A percentile compares a stretch with the other conserved stretches of the same genome.
These are phyloP conservation scores for Brachionus calyciflorus DNA, from an alignment of 1,140 invertebrate genomes.

Conservation along the genomic window DNA sequence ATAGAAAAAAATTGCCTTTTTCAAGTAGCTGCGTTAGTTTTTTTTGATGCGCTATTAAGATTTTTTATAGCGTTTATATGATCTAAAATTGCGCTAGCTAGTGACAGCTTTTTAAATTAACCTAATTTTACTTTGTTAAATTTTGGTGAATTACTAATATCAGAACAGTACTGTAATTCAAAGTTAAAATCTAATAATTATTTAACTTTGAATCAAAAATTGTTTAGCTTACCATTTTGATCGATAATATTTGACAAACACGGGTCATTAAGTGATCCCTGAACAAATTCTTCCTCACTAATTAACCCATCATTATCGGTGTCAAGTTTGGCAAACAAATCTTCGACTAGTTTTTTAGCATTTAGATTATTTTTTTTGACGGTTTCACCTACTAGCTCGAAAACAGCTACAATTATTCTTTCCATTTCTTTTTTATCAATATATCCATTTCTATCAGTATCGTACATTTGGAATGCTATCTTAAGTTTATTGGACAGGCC, in stretches of 20 bases:
- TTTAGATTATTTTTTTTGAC: background rate
- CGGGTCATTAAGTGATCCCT: background rate
- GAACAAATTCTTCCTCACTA: constrained; percentile 22
- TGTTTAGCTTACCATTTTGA: background rate
- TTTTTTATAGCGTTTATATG: too few relatives aligned
- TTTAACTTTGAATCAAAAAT: too few relatives aligned
- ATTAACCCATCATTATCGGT: background rate
- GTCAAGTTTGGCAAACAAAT: constrained; percentile 14
- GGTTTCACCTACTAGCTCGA: constrained; percentile 30
- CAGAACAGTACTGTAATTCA: too few relatives aligned
- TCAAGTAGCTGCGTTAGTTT: too few relatives aligned
- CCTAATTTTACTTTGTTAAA: too few relatives aligned
- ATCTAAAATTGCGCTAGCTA: too few relatives aligned
- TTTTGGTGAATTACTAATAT: too few relatives aligned
- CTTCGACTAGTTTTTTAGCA: constrained; percentile 32
- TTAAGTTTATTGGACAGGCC: background rate
- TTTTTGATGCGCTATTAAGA: too few relatives aligned
- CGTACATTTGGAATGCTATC: constrained; percentile 40
- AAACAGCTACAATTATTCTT: constrained; percentile 21
- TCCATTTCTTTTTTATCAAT: constrained; percentile 42
- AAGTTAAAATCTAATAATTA: too few relatives aligned
- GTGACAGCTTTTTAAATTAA: too few relatives aligned
- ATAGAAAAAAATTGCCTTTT: too few relatives aligned
- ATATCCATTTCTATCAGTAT: constrained; percentile 41
- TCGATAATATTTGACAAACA: background rate